A percentile compares a stretch with the other conserved stretches of the same genome.
phyloP scores from a whole-genome alignment of 2,797 vertebrate genomes.

The Ambastaia sidthimunki region DNA sequence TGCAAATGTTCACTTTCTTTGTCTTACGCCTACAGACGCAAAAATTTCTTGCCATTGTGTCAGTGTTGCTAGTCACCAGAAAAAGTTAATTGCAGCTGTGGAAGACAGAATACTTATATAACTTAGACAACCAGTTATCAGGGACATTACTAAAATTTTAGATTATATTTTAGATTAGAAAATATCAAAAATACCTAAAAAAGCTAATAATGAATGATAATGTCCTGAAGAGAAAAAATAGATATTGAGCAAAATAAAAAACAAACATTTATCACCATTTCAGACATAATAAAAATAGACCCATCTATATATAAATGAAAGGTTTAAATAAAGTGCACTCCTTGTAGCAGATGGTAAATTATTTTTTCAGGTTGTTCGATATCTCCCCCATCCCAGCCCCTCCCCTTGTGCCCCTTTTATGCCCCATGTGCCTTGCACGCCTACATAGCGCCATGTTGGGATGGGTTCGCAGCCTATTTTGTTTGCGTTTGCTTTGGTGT shows the following conservation, averaged over 20 bases:
- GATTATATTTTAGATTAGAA: neutral
- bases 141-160: neutral
- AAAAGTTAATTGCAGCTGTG: conserved; percentile 51
- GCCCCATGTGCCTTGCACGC: conserved; percentile 60
- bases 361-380: conserved; percentile 37
- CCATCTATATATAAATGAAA: neutral
- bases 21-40: conserved; percentile 63
- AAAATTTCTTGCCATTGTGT: conserved; percentile 65
- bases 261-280: no score
- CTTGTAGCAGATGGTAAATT: conserved; percentile 30
- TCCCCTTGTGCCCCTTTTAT: conserved; percentile 56
- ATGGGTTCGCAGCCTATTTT: conserved; percentile 57
- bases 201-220: neutral
- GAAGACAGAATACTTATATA: conserved; percentile 27
- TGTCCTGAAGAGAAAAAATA: neutral
- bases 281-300: no score
- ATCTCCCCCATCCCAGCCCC: conserved; percentile 30
- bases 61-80: conserved; percentile 50
- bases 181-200: neutral
- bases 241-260: neutral
- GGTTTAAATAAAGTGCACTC: neutral
- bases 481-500: conserved; percentile 58
- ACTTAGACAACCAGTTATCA: conserved; percentile 3
- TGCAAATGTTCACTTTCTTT: conserved; percentile 57
- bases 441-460: conserved; percentile 59